A percentile compares a stretch with the other conserved stretches of the same genome.
Conservation (phyloP, 1,140 invertebrate genomes). For the Chironomus striatipennis region DNA sequence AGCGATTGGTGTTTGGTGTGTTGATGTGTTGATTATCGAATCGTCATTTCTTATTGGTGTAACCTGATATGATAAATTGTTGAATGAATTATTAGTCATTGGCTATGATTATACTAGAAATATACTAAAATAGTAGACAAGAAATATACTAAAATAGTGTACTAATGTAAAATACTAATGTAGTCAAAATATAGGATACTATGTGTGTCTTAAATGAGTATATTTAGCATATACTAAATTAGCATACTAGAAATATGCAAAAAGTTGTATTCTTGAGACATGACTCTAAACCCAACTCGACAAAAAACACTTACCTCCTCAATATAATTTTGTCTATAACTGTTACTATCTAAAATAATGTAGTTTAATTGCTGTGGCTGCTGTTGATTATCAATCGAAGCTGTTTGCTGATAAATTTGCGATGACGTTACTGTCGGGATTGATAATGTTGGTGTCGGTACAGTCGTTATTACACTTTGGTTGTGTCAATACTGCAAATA, state of each 20-base stretch:
- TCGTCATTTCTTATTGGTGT: neutral
- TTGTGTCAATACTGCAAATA: slow-evolving; percentile 38
- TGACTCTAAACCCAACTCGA: too few relatives aligned
- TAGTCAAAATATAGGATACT: too few relatives aligned
- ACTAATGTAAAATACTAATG: too few relatives aligned
- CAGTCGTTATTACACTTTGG: slow-evolving; percentile 33
- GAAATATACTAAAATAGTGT: too few relatives aligned
- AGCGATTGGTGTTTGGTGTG: neutral
- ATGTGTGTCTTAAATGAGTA: too few relatives aligned
- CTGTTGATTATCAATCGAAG: slow-evolving; percentile 30
- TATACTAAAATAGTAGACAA: too few relatives aligned
- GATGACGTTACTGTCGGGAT: slow-evolving; percentile 33
- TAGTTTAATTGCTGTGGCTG: neutral
- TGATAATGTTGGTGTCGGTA: slow-evolving; percentile 41
- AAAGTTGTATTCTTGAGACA: too few relatives aligned
- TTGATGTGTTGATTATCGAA: neutral
- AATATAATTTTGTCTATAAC: neutral
- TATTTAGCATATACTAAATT: too few relatives aligned
- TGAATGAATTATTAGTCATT: too few relatives aligned
- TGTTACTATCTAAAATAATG: neutral
- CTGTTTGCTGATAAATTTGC: slow-evolving; percentile 29
- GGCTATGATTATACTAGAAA: too few relatives aligned
- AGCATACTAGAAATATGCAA: too few relatives aligned
- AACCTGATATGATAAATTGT: neutral
- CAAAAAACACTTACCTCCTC: too few relatives aligned